These are phyloP conservation scores for Tachycineta bicolor DNA, from an alignment of 2,113 vertebrate species.

Conservation along the genomic window DNA sequence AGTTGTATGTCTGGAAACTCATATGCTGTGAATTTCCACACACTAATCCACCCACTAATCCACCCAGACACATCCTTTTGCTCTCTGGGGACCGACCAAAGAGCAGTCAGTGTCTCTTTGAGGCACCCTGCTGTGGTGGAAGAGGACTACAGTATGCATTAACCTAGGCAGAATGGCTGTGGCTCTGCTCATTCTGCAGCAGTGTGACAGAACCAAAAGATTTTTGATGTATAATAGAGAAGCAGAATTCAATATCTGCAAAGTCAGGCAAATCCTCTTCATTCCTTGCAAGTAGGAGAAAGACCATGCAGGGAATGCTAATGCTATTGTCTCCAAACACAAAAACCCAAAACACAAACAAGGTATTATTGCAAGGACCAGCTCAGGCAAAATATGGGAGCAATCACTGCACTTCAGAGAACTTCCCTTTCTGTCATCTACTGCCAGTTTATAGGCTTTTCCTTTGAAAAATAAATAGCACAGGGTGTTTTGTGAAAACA, in stretches of 20 bases:
- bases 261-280: background rate
- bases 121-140: background rate
- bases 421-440: background rate
- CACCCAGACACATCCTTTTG: background rate
- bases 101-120: background rate
- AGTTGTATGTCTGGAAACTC: background rate
- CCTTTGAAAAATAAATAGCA: background rate
- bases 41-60: accelerated
- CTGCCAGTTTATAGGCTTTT: background rate
- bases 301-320: background rate
- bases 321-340: background rate
- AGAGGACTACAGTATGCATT: background rate
- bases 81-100: background rate
- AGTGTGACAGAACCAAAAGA: background rate
- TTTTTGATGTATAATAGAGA: background rate
- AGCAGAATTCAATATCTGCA: background rate
- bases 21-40: background rate
- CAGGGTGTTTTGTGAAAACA: background rate
- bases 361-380: background rate
- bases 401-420: background rate
- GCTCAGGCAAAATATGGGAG: background rate
- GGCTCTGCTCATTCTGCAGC: background rate
- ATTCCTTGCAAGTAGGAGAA: background rate
- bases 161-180: background rate
- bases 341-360: background rate